Evolutionary conservation across 2,113 vertebrate species (phyloP).

Genomic region (Baryphthengus martii): DNA sequence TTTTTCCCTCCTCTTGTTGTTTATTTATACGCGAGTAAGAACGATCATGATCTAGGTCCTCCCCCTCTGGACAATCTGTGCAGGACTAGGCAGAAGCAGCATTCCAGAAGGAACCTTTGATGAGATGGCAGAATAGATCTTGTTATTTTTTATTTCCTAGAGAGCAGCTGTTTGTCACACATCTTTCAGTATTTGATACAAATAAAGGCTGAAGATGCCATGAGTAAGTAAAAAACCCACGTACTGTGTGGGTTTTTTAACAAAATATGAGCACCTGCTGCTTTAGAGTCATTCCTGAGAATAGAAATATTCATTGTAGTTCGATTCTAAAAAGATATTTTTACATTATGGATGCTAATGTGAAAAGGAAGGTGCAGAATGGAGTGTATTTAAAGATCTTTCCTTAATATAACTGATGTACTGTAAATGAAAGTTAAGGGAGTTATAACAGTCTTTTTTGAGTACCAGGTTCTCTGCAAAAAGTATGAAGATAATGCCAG

Average conservation of each 20-base stretch:
- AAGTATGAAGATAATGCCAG: background rate
- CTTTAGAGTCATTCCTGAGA: background rate
- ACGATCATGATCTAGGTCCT: background rate
- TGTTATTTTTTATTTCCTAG: background rate
- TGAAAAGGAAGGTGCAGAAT: background rate
- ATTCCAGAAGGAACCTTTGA: background rate
- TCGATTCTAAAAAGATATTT: background rate
- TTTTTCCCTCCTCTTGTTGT: background rate
- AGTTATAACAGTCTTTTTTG: background rate
- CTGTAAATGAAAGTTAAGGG: background rate
- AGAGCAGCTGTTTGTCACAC: background rate
- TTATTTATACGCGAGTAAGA: background rate
- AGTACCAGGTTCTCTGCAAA: background rate
- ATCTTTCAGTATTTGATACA: background rate
- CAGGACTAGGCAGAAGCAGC: background rate
- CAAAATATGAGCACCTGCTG: background rate
- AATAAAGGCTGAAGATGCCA: background rate
- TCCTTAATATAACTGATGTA: background rate
- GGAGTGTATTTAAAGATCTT: background rate
- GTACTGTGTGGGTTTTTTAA: background rate
- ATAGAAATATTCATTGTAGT: background rate
- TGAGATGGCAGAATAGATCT: background rate
- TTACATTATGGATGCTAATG: background rate
- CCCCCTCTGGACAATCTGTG: background rate
- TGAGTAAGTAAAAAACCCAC: background rate